Percentiles rank a stretch among this genome's conserved stretches.
These are phyloP conservation scores for Takifugu flavidus DNA, from an alignment of 2,113 vertebrate genomes.

Conservation along the genomic window DNA sequence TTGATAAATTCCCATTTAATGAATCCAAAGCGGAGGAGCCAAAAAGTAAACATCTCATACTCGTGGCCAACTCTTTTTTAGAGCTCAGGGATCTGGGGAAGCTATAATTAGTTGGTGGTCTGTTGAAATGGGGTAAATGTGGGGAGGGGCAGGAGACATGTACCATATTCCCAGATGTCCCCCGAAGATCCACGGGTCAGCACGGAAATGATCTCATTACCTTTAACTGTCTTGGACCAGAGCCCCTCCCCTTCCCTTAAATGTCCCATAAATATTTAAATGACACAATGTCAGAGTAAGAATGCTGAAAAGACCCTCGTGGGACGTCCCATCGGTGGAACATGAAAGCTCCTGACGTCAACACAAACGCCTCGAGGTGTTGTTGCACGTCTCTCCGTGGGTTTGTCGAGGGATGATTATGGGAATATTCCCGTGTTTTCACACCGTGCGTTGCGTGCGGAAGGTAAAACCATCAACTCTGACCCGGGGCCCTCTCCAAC, in stretches of 20 bases:
- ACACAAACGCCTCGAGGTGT: slow-evolving; percentile 2
- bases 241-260: background rate
- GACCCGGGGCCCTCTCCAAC: slow-evolving; percentile 60
- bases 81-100: slow-evolving; percentile 76
- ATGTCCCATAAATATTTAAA: background rate
- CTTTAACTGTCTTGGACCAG: background rate
- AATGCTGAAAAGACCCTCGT: background rate
- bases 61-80: slow-evolving; percentile 47
- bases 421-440: slow-evolving; percentile 41
- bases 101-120: slow-evolving; percentile 72
- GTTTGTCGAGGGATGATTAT: slow-evolving; percentile 24
- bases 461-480: slow-evolving; percentile 72
- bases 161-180: slow-evolving; percentile 96
- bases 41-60: slow-evolving; percentile 63
- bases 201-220: slow-evolving; percentile 64
- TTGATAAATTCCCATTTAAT: slow-evolving; percentile 45
- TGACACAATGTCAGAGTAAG: background rate
- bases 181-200: slow-evolving; percentile 82
- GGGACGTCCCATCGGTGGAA: background rate
- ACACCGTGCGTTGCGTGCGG: slow-evolving; percentile 45
- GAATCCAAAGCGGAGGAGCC: slow-evolving; percentile 40
- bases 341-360: slow-evolving; percentile 20
- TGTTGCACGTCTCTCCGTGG: slow-evolving; percentile 10
- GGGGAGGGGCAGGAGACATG: slow-evolving; percentile 83
- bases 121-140: slow-evolving; percentile 91